Evolutionary conservation across 2,113 vertebrate genomes (phyloP), one percentile per base, ranked within the genome.

Genomic region (Python bivittatus): DNA sequence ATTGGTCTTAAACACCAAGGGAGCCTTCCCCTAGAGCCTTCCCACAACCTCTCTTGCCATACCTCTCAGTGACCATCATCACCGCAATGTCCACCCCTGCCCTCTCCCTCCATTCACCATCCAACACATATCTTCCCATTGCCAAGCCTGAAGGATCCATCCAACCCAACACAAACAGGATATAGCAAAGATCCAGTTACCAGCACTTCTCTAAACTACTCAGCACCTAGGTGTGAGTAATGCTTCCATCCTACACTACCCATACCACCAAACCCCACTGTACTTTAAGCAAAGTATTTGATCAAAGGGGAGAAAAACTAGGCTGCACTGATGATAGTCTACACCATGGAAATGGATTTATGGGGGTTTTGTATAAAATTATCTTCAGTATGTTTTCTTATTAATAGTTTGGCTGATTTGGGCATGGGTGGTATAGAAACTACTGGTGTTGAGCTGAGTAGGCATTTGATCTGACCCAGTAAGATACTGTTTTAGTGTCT

Each of bases 331-430:
- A n/a, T n/a, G n/a, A n/a, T n/a, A n/a, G n/a, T n/a, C n/a, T n/a
- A n/a, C n/a, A 27, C 89, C 38, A 38, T 64, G 72, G 53, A 89
- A 91, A 94, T 94, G 94, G 95, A 94, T 92, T 84, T 92, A 93
- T 93, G 93, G 92, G 94, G 94, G 96, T 96, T 93, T 95, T 96
- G 94, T 94, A 93, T 92, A 90, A 86, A 60, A 93, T 91, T 94
- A 93, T 93, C 95, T 94, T 95, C 95, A 94, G 95, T 95, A 95
- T 92, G 84, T 91, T 94, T 96, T 84, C 94, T 95, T 93, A 92
- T 96, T 96, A 90, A 90, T 93, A 89, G 92, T 95, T 95, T 95
- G 94, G 94, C 3, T 92, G 95, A 96, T 91, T 96, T 94, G 94
- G 93, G 95, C 96, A 91, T 96, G 94, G 94, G 44, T 92, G 86